Base-by-base conservation (phyloP, 2,113 vertebrate species). In the Caloenas nicobarica region DNA sequence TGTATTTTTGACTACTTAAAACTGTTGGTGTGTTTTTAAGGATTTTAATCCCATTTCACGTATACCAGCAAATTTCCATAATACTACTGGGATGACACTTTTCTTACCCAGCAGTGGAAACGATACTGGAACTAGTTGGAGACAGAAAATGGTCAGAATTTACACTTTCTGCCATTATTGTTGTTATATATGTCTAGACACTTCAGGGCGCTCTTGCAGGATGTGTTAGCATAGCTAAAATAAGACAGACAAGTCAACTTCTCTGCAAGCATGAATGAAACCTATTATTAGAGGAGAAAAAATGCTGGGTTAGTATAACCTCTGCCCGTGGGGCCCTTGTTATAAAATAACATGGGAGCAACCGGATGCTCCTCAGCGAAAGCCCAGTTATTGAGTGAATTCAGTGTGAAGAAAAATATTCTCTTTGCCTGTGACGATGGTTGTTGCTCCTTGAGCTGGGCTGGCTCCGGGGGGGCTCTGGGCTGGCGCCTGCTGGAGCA, bases 211-310 rank as follows among this genome's bases (percentile, higher is more conserved):
- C 42, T 81, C 62, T 73, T 88, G 21, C 80, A 88, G 54, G n/a
- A 73, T 46, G 42, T 54, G 38, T 88, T 83, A 91, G 51, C 64
- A 16, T 58, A 66, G 82, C 82, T 81, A 23, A 94, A 96, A 78
- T 91, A 88, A 4, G 2, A 71, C 42, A 56, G 76, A 40, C 61
- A 77, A 34, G 51, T 94, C 80, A 93, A 48, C 51, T 71, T 86
- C 46, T 83, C 76, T 86, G 83, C 46, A 81, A 83, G 72, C 38
- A 66, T 91, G 86, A 92, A 91, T 85, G 83, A 87, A 95, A 84
- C 57, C 57, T 89, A 46, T 79, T 95, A 89, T 91, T 92, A 81
- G 86, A 78, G 68, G 7, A 11, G 16, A 2, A 40, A 78, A 88
- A 91, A 66, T 66, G 16, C 77, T 68, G 77, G 31, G 60, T 89